Conservation (phyloP, 1,140 invertebrate genomes). For the Heterodera schachtii region DNA sequence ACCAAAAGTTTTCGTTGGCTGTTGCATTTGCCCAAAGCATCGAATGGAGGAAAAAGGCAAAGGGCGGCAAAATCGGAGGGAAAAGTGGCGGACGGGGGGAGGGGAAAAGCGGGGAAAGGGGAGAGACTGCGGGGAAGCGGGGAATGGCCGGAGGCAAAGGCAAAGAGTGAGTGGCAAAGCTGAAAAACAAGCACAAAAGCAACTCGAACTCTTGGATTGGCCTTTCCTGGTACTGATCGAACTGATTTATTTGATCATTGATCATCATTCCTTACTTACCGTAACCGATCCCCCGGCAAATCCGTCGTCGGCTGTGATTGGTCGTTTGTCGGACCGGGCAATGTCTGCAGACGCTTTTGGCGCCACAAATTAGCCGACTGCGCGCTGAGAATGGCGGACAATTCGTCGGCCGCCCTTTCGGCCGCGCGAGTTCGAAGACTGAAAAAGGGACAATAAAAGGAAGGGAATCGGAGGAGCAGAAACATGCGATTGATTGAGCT, state of each 20-base stretch:
- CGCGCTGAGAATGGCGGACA: constrained; percentile 52
- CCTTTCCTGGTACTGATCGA: too few species aligned
- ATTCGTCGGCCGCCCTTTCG: constrained; percentile 64
- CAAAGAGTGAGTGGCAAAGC: too few species aligned
- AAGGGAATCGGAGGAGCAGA: background rate
- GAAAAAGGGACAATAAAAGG: background rate
- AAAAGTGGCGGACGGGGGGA: background rate
- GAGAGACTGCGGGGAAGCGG: background rate
- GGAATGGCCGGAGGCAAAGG: background rate
- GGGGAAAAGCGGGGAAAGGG: constrained; percentile 15
- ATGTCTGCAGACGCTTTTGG: background rate
- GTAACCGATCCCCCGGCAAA: background rate
- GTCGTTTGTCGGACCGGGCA: background rate
- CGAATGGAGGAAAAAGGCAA: constrained; percentile 22
- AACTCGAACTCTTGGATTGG: too few species aligned
- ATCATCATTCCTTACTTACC: too few species aligned
- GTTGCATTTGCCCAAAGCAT: constrained; percentile 10
- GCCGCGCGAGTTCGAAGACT: constrained; percentile 60
- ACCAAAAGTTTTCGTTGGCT: constrained; percentile 14
- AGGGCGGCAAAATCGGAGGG: background rate
- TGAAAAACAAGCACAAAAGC: too few species aligned
- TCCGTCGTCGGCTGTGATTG: too few species aligned
- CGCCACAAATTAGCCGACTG: constrained; percentile 34
- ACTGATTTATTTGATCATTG: too few species aligned
- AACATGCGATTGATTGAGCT: constrained; percentile 64